phyloP scores from a whole-genome alignment of 2,113 vertebrate species.

The Seriola dumerili region DNA sequence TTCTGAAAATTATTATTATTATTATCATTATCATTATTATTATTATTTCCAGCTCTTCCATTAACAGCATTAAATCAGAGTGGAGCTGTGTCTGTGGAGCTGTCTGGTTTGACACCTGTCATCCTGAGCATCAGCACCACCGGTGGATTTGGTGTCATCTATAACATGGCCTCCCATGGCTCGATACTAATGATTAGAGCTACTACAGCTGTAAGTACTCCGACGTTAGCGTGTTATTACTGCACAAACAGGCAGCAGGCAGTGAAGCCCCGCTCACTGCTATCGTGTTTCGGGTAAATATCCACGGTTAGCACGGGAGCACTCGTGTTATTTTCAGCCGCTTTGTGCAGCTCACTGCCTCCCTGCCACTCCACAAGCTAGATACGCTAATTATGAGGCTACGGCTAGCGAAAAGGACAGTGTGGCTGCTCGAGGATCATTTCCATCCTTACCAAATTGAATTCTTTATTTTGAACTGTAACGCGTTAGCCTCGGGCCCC shows the following conservation, averaged over 20 bases:
- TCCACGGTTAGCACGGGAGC: neutral
- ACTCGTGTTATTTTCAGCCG: slow-evolving; percentile 54
- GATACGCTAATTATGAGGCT: slow-evolving; percentile 75
- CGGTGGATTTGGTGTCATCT: slow-evolving; percentile 59
- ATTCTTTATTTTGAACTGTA: slow-evolving; percentile 96
- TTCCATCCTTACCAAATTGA: slow-evolving; percentile 92
- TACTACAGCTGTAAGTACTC: slow-evolving; percentile 8
- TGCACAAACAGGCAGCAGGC: neutral
- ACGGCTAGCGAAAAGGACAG: slow-evolving; percentile 72
- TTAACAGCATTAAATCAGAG: slow-evolving; percentile 2
- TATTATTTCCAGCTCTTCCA: neutral
- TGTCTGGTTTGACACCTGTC: slow-evolving; percentile 78
- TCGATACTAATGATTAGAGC: slow-evolving; percentile 61
- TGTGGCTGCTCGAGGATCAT: slow-evolving; percentile 27
- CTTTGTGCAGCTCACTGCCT: slow-evolving; percentile 73
- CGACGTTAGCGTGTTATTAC: slow-evolving; percentile 7
- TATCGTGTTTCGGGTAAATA: neutral
- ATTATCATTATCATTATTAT: no score
- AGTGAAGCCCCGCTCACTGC: neutral
- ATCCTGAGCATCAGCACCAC: slow-evolving; percentile 71
- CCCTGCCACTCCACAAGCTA: slow-evolving; percentile 54
- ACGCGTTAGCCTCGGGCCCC: slow-evolving; percentile 91
- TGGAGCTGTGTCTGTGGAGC: neutral
- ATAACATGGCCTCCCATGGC: slow-evolving; percentile 76
- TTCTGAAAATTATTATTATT: neutral